Percentiles rank a stretch among this genome's conserved stretches.
Conservation (phyloP, 2,888 invertebrate species). For the Microplitis deprimator region DNA sequence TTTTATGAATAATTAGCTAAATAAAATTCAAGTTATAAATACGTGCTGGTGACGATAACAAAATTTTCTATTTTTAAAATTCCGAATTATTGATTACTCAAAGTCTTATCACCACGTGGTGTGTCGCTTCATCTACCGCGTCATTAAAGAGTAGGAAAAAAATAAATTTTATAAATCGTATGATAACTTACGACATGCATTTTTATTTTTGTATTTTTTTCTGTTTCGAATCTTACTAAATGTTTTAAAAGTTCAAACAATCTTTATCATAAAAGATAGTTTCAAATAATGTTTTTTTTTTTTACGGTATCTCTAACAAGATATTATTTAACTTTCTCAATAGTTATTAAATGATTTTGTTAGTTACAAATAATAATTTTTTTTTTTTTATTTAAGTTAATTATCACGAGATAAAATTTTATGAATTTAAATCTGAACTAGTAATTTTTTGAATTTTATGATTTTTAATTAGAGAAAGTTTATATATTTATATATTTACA, state of each 20-base stretch:
- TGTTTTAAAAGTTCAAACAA: too few species aligned
- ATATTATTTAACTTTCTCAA: too few species aligned
- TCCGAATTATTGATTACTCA: constrained; percentile 4
- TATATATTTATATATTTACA: constrained; percentile 13
- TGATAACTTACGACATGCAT: not conserved
- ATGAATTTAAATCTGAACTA: not conserved
- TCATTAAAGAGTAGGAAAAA: not conserved
- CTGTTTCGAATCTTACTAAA: not conserved
- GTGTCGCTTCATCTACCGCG: constrained; percentile 1
- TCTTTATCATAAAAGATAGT: too few species aligned
- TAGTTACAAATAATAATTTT: too few species aligned
- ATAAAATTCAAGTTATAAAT: not conserved
- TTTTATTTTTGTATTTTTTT: not conserved
- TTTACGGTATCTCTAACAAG: too few species aligned
- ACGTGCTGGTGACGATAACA: not conserved
- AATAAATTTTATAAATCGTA: not conserved
- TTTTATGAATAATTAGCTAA: not conserved
- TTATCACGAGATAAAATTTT: too few species aligned
- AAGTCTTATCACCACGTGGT: constrained; percentile 26
- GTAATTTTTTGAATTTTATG: not conserved
- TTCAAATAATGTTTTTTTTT: too few species aligned
- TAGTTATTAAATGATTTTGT: too few species aligned
- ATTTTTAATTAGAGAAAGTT: constrained; percentile 22
- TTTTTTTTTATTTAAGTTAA: too few species aligned
- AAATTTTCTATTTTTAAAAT: not conserved